Conservation (phyloP, 1,140 invertebrate genomes). For the Hypothenemus hampei region DNA sequence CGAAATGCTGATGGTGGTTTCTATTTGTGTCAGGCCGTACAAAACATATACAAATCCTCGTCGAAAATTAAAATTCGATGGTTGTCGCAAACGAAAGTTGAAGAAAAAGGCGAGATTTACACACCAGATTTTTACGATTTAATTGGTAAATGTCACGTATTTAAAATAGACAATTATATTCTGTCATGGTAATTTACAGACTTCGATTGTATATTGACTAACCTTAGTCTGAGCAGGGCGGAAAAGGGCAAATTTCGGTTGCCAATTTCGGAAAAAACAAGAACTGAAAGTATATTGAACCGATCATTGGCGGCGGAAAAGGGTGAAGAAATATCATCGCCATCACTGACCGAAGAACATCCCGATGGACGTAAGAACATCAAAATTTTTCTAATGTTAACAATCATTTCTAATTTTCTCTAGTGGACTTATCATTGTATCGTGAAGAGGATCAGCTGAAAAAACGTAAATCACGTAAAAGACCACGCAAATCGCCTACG, state of each 20-base stretch:
- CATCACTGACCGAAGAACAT: slow-evolving; percentile 73
- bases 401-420: slow-evolving; percentile 37
- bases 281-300: slow-evolving; percentile 79
- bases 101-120: slow-evolving; percentile 67
- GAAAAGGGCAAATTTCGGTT: slow-evolving; percentile 68
- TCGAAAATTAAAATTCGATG: slow-evolving; percentile 83
- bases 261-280: slow-evolving; percentile 63
- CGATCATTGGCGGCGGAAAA: slow-evolving; percentile 78
- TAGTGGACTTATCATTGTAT: slow-evolving; percentile 76
- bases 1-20: slow-evolving; percentile 83
- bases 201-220: slow-evolving; percentile 85
- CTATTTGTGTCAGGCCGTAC: slow-evolving; percentile 85
- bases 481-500: slow-evolving; percentile 39
- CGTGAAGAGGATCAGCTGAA: slow-evolving; percentile 74
- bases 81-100: slow-evolving; percentile 65
- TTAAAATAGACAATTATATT: no score
- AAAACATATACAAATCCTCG: slow-evolving; percentile 83
- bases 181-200: no score
- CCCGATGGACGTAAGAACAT: slow-evolving; percentile 74
- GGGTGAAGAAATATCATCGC: slow-evolving; percentile 58
- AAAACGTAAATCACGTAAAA: slow-evolving; percentile 51
- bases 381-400: neutral
- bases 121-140: slow-evolving; percentile 85
- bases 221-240: slow-evolving; percentile 69
- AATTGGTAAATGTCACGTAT: slow-evolving; percentile 63